A percentile compares a stretch with the other conserved stretches of the same genome.
Evolutionary conservation across 2,113 vertebrate genomes (phyloP).

Genomic region (Oncorhynchus kisutch): DNA sequence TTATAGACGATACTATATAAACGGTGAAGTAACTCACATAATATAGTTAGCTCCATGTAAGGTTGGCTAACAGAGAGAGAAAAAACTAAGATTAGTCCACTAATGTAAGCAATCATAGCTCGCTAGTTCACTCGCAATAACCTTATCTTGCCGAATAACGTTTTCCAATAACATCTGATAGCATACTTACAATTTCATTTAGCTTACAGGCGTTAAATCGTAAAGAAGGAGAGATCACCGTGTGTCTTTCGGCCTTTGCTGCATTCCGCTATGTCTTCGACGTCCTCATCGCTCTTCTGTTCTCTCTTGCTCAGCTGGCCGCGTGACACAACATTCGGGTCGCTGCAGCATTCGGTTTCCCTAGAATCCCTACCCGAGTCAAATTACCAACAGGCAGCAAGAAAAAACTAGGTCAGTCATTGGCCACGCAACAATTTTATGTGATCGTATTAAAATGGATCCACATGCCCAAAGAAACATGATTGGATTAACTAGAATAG

Average conservation of each 20-base stretch:
- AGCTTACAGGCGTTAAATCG: not conserved
- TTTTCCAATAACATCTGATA: not conserved
- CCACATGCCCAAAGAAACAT: not conserved
- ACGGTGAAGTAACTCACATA: too few species aligned
- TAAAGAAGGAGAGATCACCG: not conserved
- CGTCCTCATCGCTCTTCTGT: not conserved
- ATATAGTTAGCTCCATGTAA: too few species aligned
- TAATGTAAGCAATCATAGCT: not conserved
- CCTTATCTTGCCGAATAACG: not conserved
- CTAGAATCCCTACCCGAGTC: not conserved
- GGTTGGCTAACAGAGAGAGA: too few species aligned
- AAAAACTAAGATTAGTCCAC: too few species aligned
- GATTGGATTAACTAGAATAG: not conserved
- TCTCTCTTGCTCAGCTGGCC: not conserved
- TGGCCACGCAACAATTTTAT: not conserved
- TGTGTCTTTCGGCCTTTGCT: not conserved
- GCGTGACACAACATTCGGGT: not conserved
- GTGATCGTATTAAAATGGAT: not conserved
- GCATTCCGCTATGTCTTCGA: not conserved
- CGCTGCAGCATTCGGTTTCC: too few species aligned
- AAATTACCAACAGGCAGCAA: not conserved
- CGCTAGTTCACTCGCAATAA: not conserved
- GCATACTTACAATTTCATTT: not conserved
- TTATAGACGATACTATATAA: too few species aligned
- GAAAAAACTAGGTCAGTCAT: not conserved